A percentile compares a stretch with the other conserved stretches of the same genome.
phyloP scores from a whole-genome alignment of 1,140 invertebrate genomes.

The Aporrectodea caliginosa region DNA sequence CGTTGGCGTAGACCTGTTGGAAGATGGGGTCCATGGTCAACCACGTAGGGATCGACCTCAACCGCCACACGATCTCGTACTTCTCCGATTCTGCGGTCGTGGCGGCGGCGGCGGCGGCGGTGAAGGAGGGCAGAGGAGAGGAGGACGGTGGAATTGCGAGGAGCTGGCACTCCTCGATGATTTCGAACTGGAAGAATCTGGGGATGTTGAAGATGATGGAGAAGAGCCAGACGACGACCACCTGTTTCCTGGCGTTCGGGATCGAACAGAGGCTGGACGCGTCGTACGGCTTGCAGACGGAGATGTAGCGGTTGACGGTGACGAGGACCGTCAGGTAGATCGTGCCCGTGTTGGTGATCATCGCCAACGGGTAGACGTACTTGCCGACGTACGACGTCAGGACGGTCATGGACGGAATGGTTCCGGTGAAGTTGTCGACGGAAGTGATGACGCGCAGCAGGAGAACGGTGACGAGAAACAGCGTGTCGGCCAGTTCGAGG shows the following conservation, averaged over 20 bases:
- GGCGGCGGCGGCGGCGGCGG: no score
- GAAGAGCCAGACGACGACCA: slow-evolving; percentile 73
- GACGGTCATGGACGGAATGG: slow-evolving; percentile 64
- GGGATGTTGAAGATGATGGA: slow-evolving; percentile 80
- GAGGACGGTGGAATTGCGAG: no score
- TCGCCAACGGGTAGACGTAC: slow-evolving; percentile 76
- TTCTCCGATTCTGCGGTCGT: no score
- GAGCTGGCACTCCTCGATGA: neutral
- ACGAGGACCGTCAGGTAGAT: slow-evolving; percentile 88
- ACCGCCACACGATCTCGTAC: neutral
- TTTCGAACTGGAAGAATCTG: slow-evolving; percentile 57
- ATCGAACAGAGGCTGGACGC: slow-evolving; percentile 83
- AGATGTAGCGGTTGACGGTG: slow-evolving; percentile 87
- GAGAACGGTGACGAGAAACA: slow-evolving; percentile 78
- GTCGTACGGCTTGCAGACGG: slow-evolving; percentile 82
- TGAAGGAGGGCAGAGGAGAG: no score
- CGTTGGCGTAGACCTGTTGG: slow-evolving; percentile 23
- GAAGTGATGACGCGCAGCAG: slow-evolving; percentile 79
- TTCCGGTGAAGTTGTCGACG: slow-evolving; percentile 70
- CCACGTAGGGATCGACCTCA: neutral
- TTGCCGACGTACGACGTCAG: slow-evolving; percentile 67
- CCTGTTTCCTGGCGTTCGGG: slow-evolving; percentile 74
- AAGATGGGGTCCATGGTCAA: neutral
- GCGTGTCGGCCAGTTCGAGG: slow-evolving; percentile 86
- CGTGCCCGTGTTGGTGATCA: slow-evolving; percentile 78